Evolutionary conservation across 2,888 invertebrate genomes (phyloP), one percentile per base, ranked within the genome.

Genomic region (Bellardia bayeri): DNA sequence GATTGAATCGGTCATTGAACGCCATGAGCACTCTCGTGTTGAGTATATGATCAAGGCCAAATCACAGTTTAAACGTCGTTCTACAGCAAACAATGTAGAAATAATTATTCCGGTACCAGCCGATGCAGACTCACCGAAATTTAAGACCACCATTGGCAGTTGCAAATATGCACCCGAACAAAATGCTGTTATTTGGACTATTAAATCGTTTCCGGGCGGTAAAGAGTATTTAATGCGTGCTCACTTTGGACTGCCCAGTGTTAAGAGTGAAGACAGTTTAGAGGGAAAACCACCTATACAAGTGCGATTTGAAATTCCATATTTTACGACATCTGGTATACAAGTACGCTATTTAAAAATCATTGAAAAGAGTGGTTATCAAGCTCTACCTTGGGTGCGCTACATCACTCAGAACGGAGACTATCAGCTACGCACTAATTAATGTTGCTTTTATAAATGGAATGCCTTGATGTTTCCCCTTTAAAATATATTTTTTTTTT

Each of bases 11-110:
- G 98, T 99, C 2, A 99, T 99, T 91, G 99, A 99, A 93, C 96
- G 99, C 33, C 99, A 99, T 94, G 98, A 97, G 13, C 99, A 99
- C 94, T 99, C 99, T 82, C 95, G 99, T 89, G 99, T 99, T 11
- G 99, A 99, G 92, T 99, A 98, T 93, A 99, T 99, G 99, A 98
- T 99, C 82, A 99, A 99, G 94, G 99, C 99, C 0, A 98, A 99
- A 94, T 98, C 98, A 45, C 99, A 99, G 94, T 99, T 99, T 94
- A 99, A 99, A 93, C 95, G 99, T 51, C 95, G 99, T 69, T 99
- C 99, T 0, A 99, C 99, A 0, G 99, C 99, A 0, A 99, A 99
- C 93, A 99, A 99, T 94, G 99, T 99, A 63, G 99, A 99, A 94
- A 99, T 99, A 89, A 97, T 98, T 42, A 98, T 99, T 91, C 98